A percentile compares a stretch with the other conserved stretches of the same genome.
Evolutionary conservation across 2,113 vertebrate species (phyloP).

Genomic region (Marmota monax): DNA sequence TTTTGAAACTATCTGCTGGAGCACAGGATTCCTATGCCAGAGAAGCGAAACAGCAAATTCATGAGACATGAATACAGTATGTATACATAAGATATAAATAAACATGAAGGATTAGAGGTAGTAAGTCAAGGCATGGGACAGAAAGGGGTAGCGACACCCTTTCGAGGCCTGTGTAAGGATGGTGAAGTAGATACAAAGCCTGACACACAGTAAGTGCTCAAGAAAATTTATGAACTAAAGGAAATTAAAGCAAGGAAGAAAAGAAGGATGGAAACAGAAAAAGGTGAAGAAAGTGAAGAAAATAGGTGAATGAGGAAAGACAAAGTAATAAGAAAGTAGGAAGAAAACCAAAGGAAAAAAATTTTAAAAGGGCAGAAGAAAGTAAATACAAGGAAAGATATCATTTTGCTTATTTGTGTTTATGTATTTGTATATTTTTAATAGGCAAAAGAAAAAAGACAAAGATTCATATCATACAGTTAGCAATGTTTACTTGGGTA

Average conservation of each 20-base stretch:
- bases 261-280: background rate
- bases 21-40: background rate
- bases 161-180: background rate
- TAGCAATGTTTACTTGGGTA: background rate
- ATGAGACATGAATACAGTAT: background rate
- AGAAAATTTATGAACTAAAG: background rate
- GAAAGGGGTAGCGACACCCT: background rate
- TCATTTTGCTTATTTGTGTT: background rate
- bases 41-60: constrained; percentile 9
- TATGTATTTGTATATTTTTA: background rate
- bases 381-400: background rate
- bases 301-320: background rate
- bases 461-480: background rate
- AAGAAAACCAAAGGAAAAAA: constrained; percentile 1
- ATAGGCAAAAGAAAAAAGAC: background rate
- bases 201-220: background rate
- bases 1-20: background rate
- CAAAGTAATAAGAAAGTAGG: background rate
- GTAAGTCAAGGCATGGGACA: background rate
- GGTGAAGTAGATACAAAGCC: background rate
- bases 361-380: background rate
- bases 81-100: background rate
- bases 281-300: background rate
- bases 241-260: constrained; percentile 28
- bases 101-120: background rate